These are phyloP conservation scores for Pherbina coryleti DNA, from an alignment of 2,888 invertebrate species.

Conservation along the genomic window DNA sequence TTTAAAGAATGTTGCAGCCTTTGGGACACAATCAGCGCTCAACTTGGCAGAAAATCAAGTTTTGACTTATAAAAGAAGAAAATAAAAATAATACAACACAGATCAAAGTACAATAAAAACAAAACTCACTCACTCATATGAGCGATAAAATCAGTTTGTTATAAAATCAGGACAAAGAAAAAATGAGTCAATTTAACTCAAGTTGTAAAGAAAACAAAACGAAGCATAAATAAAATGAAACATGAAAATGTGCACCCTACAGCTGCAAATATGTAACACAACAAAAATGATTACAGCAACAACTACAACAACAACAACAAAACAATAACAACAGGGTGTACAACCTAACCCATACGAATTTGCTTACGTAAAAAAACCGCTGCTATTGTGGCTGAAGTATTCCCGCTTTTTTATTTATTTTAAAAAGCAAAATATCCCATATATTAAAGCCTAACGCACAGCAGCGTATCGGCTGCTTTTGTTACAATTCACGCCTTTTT, in stretches of 20 bases:
- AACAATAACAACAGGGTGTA: background rate
- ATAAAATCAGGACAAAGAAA: background rate
- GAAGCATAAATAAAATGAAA: background rate
- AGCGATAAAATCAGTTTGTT: constrained; percentile 10
- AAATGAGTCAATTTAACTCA: background rate
- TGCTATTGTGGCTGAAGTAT: background rate
- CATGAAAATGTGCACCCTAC: constrained; percentile 16
- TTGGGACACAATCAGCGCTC: background rate
- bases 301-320: background rate
- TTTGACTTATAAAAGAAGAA: background rate
- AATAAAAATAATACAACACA: background rate
- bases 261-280: constrained; percentile 20
- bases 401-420: no score
- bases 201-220: background rate
- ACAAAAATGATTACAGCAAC: background rate
- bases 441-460: no score
- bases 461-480: no score
- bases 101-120: background rate
- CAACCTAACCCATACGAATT: background rate
- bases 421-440: no score
- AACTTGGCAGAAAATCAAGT: background rate
- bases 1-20: constrained; percentile 13
- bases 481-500: no score
- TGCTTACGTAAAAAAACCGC: background rate
- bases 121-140: background rate